These are phyloP conservation scores for Rhagium mordax DNA, from an alignment of 2,888 invertebrate species.

Conservation along the genomic window DNA sequence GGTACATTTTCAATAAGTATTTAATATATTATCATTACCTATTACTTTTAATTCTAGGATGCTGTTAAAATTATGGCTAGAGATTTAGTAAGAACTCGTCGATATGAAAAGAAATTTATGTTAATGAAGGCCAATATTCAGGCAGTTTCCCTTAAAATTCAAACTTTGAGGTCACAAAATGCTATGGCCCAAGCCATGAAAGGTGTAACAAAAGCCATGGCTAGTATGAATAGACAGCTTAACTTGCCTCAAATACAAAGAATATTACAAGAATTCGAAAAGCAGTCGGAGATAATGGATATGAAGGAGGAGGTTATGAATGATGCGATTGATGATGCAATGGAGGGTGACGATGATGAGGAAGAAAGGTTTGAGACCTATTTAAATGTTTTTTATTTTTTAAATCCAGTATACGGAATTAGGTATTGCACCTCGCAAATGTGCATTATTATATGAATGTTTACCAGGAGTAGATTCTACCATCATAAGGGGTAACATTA, in stretches of 20 bases:
- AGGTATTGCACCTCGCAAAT: no score
- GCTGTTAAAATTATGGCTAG: conserved; percentile 99
- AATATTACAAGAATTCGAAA: conserved; percentile 98
- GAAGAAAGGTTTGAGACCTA: conserved; percentile 85
- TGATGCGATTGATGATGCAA: conserved; percentile 99
- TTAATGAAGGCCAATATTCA: conserved; percentile 99
- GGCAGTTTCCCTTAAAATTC: conserved; percentile 97
- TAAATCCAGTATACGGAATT: background rate
- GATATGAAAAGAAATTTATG: conserved; percentile 98
- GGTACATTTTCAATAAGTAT: conserved; percentile 72
- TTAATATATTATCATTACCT: background rate
- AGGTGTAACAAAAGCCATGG: conserved; percentile 98
- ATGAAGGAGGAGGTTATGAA: conserved; percentile 99
- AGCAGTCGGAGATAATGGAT: conserved; percentile 99
- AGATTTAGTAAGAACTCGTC: conserved; percentile 95
- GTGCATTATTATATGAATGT: no score
- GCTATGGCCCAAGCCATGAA: conserved; percentile 99
- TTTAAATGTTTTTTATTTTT: conserved; percentile 7
- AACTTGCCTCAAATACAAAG: conserved; percentile 99
- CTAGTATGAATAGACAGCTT: conserved; percentile 96
- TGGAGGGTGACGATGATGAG: conserved; percentile 98
- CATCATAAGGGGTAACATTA: no score
- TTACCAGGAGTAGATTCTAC: no score
- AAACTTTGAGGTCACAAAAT: conserved; percentile 97
- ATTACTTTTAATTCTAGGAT: conserved; percentile 77